phyloP scores from a whole-genome alignment of 2,797 vertebrate species.

The Euthynnus affinis region DNA sequence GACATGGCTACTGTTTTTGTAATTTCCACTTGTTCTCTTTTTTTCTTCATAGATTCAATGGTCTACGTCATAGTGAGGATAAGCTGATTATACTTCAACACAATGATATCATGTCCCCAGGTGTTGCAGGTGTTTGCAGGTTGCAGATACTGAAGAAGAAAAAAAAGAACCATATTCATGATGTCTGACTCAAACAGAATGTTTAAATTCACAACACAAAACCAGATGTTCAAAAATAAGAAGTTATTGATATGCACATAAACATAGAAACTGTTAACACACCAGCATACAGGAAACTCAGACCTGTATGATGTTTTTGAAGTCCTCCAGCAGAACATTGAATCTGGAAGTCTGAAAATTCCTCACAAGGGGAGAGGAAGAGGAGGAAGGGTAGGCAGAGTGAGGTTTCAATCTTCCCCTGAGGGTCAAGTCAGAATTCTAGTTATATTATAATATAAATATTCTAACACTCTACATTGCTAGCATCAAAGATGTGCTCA shows the following conservation, averaged over 20 bases:
- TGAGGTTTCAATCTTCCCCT: slow-evolving; percentile 55
- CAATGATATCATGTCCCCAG: slow-evolving; percentile 23
- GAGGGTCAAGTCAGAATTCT: slow-evolving; percentile 66
- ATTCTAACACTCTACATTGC: slow-evolving; percentile 59
- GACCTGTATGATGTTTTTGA: slow-evolving; percentile 40
- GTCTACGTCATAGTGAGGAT: slow-evolving; percentile 23
- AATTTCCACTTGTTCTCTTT: background rate
- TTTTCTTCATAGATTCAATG: slow-evolving; percentile 10
- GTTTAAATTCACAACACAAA: slow-evolving; percentile 30
- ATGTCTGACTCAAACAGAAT: slow-evolving; percentile 37
- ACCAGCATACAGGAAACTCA: slow-evolving; percentile 15
- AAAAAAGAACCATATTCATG: slow-evolving; percentile 3
- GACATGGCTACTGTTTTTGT: background rate
- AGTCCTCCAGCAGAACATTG: slow-evolving; percentile 59
- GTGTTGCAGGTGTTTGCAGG: too few species aligned
- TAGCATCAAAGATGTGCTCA: slow-evolving; percentile 74
- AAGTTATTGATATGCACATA: slow-evolving; percentile 23
- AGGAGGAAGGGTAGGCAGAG: slow-evolving; percentile 22
- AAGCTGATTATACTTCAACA: slow-evolving; percentile 24
- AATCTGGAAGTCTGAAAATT: slow-evolving; percentile 59
- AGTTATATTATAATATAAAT: slow-evolving; percentile 52
- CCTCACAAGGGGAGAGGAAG: slow-evolving; percentile 42
- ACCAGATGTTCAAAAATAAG: slow-evolving; percentile 22
- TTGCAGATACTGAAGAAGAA: slow-evolving; percentile 6
- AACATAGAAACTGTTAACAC: slow-evolving; percentile 28